phyloP scores from a whole-genome alignment of 2,888 invertebrate genomes.

The Neria commutata region DNA sequence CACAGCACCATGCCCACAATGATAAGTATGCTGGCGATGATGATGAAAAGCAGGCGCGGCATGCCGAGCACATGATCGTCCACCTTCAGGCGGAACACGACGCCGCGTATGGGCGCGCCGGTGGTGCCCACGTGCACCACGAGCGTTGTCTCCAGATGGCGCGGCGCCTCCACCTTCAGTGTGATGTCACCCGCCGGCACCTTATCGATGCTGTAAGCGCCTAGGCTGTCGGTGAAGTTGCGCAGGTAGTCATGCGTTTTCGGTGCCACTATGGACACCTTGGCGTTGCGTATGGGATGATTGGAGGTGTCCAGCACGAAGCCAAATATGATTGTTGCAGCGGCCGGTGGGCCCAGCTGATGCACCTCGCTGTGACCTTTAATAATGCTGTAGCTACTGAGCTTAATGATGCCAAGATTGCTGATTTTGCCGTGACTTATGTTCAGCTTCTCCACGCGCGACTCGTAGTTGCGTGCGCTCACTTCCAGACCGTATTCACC shows the following conservation, averaged over 20 bases:
- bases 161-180: constrained; percentile 66
- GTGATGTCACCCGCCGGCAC: constrained; percentile 62
- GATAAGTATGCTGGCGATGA: constrained; percentile 68
- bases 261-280: constrained; percentile 63
- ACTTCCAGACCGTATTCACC: constrained; percentile 71
- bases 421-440: constrained; percentile 40
- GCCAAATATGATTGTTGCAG: constrained; percentile 55
- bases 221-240: constrained; percentile 53
- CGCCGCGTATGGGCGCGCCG: constrained; percentile 64
- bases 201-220: constrained; percentile 47
- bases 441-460: constrained; percentile 60
- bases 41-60: constrained; percentile 77
- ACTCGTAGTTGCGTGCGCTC: constrained; percentile 68
- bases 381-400: constrained; percentile 38
- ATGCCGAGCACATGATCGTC: constrained; percentile 76
- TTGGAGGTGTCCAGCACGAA: constrained; percentile 68
- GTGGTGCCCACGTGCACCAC: constrained; percentile 53
- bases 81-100: constrained; percentile 71
- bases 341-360: constrained; percentile 12
- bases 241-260: constrained; percentile 55
- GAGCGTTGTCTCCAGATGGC: constrained; percentile 65
- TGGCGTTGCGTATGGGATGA: constrained; percentile 65
- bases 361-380: constrained; percentile 46
- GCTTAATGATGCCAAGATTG: constrained; percentile 43
- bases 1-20: constrained; percentile 49